phyloP scores from a whole-genome alignment of 2,797 vertebrate species.

The Spinus olivaceus region DNA sequence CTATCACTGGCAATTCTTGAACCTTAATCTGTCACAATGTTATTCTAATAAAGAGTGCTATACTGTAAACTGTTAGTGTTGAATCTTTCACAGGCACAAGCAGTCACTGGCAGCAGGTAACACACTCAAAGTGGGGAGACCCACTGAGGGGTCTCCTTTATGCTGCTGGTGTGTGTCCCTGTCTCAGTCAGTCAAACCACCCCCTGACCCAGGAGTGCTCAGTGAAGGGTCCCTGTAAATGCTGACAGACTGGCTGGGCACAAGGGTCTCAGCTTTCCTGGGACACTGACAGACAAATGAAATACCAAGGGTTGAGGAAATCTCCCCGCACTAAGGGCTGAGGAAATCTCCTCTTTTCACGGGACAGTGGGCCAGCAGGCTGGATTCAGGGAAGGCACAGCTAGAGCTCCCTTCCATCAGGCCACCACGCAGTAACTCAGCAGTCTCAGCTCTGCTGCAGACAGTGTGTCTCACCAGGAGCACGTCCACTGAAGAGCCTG shows the following conservation, averaged over 20 bases:
- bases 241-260: neutral
- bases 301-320: neutral
- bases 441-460: neutral
- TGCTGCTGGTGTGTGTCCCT: neutral
- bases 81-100: neutral
- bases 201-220: neutral
- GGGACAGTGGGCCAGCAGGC: too few species aligned
- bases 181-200: neutral
- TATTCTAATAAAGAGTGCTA: neutral
- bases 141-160: neutral
- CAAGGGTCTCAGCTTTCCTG: neutral
- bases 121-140: neutral
- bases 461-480: neutral
- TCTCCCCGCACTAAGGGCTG: neutral
- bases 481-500: fast-evolving
- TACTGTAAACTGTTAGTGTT: too few species aligned
- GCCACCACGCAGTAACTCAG: neutral
- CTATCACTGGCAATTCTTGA: neutral
- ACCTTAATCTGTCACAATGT: too few species aligned
- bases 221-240: neutral
- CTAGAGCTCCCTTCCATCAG: neutral
- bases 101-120: neutral
- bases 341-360: neutral
- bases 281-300: neutral
- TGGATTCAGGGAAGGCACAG: neutral